These are phyloP conservation scores for Galleria mellonella DNA, from an alignment of 1,140 invertebrate species.

Conservation along the genomic window DNA sequence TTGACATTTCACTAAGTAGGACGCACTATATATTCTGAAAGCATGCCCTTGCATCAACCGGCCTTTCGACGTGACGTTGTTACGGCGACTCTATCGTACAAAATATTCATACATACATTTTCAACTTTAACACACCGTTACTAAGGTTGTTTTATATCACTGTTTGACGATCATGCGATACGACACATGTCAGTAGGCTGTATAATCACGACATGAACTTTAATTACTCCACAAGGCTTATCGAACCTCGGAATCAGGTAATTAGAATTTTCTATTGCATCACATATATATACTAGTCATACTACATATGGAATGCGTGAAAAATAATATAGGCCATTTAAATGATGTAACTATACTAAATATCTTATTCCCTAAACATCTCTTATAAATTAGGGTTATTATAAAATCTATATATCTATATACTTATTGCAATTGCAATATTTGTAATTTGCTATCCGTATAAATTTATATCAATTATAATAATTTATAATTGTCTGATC, in stretches of 20 bases:
- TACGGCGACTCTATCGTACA: constrained; percentile 10
- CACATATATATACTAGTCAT: too few species aligned
- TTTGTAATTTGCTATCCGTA: too few species aligned
- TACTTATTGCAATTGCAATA: too few species aligned
- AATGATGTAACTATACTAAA: too few species aligned
- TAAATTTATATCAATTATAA: too few species aligned
- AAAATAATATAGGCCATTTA: too few species aligned
- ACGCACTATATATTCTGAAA: constrained; percentile 37
- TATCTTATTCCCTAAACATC: too few species aligned
- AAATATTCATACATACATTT: constrained; percentile 10
- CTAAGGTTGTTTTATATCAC: background rate
- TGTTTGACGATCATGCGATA: constrained; percentile 2
- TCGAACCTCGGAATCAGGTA: background rate
- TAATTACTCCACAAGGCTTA: constrained; percentile 1
- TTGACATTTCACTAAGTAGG: constrained; percentile 53
- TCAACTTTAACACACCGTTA: constrained; percentile 11
- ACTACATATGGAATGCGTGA: too few species aligned
- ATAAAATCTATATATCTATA: too few species aligned
- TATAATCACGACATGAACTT: constrained; percentile 10
- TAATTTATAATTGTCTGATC: too few species aligned
- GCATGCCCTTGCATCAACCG: constrained; percentile 43
- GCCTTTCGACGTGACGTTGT: constrained; percentile 37
- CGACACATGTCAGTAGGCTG: constrained; percentile 5
- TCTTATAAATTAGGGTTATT: too few species aligned
- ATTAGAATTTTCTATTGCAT: background rate